phyloP scores from a whole-genome alignment of 2,888 invertebrate genomes.

The Rambutsinella grinnellia region DNA sequence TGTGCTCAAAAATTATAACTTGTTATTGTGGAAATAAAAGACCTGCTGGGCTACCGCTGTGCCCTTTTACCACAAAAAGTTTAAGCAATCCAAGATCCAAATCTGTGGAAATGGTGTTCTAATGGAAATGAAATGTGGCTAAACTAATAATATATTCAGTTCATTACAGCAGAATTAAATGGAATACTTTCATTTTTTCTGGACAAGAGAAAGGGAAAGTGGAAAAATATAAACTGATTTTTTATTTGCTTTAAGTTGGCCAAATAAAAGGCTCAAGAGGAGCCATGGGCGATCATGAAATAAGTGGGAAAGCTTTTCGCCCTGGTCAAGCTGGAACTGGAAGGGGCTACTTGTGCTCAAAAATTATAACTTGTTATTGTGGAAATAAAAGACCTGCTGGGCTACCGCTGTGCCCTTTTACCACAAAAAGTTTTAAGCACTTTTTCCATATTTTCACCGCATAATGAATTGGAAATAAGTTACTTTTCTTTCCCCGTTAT shows the following conservation, averaged over 20 bases:
- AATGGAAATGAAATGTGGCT: slow-evolving; percentile 41
- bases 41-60: background rate
- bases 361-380: slow-evolving; percentile 10
- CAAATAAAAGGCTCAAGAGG: background rate
- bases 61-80: background rate
- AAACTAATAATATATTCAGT: background rate
- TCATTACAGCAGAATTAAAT: background rate
- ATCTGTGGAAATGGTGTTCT: slow-evolving; percentile 40
- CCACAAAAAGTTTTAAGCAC: background rate
- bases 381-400: background rate
- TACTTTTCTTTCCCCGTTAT: no score
- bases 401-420: background rate
- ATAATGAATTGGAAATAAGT: background rate
- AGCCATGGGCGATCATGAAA: background rate
- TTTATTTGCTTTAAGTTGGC: background rate
- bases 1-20: slow-evolving; percentile 19
- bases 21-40: background rate
- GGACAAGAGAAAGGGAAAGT: slow-evolving; percentile 13
- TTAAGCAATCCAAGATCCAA: slow-evolving; percentile 30
- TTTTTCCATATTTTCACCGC: slow-evolving; percentile 1
- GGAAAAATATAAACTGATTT: background rate
- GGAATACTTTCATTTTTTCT: no score
- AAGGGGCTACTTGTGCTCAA: background rate
- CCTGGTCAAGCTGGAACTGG: background rate
- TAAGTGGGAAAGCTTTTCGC: background rate